These are phyloP conservation scores for Ephialtes manifestator DNA, from an alignment of 2,888 invertebrate genomes.

Conservation along the genomic window DNA sequence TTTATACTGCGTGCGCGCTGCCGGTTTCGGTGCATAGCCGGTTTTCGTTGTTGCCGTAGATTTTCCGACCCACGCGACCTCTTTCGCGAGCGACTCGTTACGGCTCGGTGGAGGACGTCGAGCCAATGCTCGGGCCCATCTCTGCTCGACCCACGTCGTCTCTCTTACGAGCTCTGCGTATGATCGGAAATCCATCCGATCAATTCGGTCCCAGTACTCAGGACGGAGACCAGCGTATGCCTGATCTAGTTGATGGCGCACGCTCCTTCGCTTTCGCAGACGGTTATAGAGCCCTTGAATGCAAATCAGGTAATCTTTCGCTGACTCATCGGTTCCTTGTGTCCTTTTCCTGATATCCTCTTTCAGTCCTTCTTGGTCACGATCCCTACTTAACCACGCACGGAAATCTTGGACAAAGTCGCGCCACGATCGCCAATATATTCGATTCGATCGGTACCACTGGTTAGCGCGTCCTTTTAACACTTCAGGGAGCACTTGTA, in stretches of 20 bases:
- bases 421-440: background rate
- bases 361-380: too few relatives aligned
- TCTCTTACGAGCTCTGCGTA: too few relatives aligned
- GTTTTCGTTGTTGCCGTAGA: too few relatives aligned
- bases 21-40: too few relatives aligned
- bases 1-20: too few relatives aligned
- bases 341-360: background rate
- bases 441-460: too few relatives aligned
- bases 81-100: background rate
- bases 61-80: background rate
- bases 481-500: constrained; percentile 10
- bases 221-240: background rate
- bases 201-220: too few relatives aligned
- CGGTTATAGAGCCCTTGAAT: background rate
- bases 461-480: background rate
- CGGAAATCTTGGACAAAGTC: background rate
- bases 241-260: background rate
- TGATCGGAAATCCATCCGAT: too few relatives aligned
- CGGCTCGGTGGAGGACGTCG: background rate
- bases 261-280: background rate
- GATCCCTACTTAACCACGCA: too few relatives aligned
- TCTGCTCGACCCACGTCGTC: too few relatives aligned
- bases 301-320: background rate
- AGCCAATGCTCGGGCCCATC: constrained; percentile 19
- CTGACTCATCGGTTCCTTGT: background rate